Percentiles rank a stretch among this genome's conserved stretches.
Evolutionary conservation across 1,140 invertebrate genomes (phyloP).

Genomic region (Agrilus planipennis): DNA sequence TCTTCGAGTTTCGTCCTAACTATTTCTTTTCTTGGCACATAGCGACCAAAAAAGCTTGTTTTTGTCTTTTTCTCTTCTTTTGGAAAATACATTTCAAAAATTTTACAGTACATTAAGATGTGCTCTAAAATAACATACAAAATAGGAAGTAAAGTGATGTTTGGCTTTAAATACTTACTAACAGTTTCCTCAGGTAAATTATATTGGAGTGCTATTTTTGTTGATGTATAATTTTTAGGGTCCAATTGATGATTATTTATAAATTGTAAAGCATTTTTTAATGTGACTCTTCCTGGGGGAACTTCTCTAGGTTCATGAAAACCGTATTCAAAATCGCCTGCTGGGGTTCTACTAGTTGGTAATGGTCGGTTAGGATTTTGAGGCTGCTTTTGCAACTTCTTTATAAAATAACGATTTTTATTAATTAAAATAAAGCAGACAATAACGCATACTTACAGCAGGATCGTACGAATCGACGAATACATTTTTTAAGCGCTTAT

Average conservation of each 20-base stretch:
- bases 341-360: slow-evolving; percentile 33
- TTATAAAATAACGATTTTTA: slow-evolving; percentile 2
- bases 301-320: slow-evolving; percentile 42
- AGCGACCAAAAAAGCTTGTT: slow-evolving; percentile 27
- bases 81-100: slow-evolving; percentile 40
- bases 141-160: not conserved
- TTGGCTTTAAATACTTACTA: slow-evolving; percentile 32
- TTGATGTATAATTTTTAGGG: slow-evolving; percentile 39
- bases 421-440: slow-evolving; percentile 9
- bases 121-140: slow-evolving; percentile 34
- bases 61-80: slow-evolving; percentile 26
- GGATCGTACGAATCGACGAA: slow-evolving; percentile 50
- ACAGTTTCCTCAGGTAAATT: slow-evolving; percentile 48
- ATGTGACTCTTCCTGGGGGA: slow-evolving; percentile 38
- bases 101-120: slow-evolving; percentile 41
- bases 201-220: slow-evolving; percentile 51
- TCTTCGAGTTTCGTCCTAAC: too few relatives aligned
- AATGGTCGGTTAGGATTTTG: slow-evolving; percentile 27
- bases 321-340: slow-evolving; percentile 39
- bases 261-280: slow-evolving; percentile 43
- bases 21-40: slow-evolving; percentile 16
- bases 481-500: slow-evolving; percentile 51
- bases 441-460: slow-evolving; percentile 21
- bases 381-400: slow-evolving; percentile 5
- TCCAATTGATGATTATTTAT: slow-evolving; percentile 48